These are phyloP conservation scores for Cyprinodon brontotheroides DNA, from an alignment of 2,113 vertebrate species.

Conservation along the genomic window DNA sequence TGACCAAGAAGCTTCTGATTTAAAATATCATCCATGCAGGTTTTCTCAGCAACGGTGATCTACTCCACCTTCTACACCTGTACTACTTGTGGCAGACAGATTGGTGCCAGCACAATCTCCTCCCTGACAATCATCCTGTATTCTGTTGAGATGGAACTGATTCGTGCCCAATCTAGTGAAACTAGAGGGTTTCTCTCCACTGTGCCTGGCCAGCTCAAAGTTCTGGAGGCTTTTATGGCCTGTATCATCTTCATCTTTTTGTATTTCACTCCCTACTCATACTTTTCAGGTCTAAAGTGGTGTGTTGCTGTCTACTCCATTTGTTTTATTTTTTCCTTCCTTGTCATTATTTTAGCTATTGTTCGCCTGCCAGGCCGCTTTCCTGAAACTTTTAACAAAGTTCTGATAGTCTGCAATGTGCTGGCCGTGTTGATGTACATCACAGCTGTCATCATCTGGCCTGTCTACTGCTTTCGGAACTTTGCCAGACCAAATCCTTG, in stretches of 20 bases:
- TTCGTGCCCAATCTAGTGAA: slow-evolving; percentile 80
- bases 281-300: slow-evolving; percentile 74
- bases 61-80: slow-evolving; percentile 72
- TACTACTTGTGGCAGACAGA: slow-evolving; percentile 28
- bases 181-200: slow-evolving; percentile 87
- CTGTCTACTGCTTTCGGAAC: slow-evolving; percentile 77
- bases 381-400: slow-evolving; percentile 77
- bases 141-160: slow-evolving; percentile 80
- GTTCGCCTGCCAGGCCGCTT: slow-evolving; percentile 75
- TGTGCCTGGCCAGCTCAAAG: slow-evolving; percentile 86
- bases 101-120: slow-evolving; percentile 76
- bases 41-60: slow-evolving; percentile 83
- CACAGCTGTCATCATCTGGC: slow-evolving; percentile 85
- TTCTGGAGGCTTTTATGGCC: slow-evolving; percentile 86
- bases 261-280: accelerated
- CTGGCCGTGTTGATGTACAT: slow-evolving; percentile 85
- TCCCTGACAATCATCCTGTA: slow-evolving; percentile 84
- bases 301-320: slow-evolving; percentile 86
- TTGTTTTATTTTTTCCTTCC: slow-evolving; percentile 84
- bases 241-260: slow-evolving; percentile 55
- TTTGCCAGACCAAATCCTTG: accelerated
- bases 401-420: slow-evolving; percentile 79
- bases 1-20: background rate
- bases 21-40: slow-evolving; percentile 34
- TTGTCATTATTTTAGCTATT: slow-evolving; percentile 85